These are phyloP conservation scores for Ceyx melanurus DNA, from an alignment of 2,113 vertebrate genomes.

Conservation along the genomic window DNA sequence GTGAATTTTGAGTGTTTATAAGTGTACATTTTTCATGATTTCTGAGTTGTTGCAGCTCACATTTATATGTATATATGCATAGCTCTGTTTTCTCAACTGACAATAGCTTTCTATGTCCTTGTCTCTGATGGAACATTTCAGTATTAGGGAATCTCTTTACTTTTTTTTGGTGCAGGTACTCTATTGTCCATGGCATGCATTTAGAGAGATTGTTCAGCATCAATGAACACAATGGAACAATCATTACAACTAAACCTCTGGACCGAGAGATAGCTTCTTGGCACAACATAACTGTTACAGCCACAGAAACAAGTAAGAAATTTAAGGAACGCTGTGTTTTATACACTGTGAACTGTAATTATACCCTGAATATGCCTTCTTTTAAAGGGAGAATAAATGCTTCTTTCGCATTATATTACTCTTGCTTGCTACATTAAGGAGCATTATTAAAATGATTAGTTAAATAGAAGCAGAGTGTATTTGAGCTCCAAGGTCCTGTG, in stretches of 20 bases:
- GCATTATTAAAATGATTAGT: conserved; percentile 42
- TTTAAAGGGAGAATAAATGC: not conserved
- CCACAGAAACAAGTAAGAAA: conserved; percentile 81
- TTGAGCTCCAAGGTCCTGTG: conserved; percentile 23
- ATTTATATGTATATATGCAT: conserved; percentile 16
- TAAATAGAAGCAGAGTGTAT: conserved; percentile 9
- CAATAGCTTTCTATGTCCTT: not conserved
- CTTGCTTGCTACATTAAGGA: conserved; percentile 5
- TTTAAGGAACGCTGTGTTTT: not conserved
- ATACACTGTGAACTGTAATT: conserved; percentile 14
- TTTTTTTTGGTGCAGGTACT: conserved; percentile 80
- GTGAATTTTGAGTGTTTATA: conserved; percentile 56
- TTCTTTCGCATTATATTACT: conserved; percentile 27
- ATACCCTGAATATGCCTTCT: not conserved
- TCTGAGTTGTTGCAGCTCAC: not conserved
- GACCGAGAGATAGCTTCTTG: conserved; percentile 86
- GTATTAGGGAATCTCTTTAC: not conserved
- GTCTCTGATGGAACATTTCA: not conserved
- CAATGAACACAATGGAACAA: conserved; percentile 84
- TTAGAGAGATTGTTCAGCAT: conserved; percentile 81
- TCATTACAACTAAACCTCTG: conserved; percentile 77
- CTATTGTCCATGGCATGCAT: conserved; percentile 72
- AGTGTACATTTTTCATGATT: conserved; percentile 29
- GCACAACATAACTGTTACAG: conserved; percentile 89
- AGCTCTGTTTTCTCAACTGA: conserved; percentile 3